Evolutionary conservation across 2,113 vertebrate species (phyloP).

Genomic region (Mastomys natalensis): DNA sequence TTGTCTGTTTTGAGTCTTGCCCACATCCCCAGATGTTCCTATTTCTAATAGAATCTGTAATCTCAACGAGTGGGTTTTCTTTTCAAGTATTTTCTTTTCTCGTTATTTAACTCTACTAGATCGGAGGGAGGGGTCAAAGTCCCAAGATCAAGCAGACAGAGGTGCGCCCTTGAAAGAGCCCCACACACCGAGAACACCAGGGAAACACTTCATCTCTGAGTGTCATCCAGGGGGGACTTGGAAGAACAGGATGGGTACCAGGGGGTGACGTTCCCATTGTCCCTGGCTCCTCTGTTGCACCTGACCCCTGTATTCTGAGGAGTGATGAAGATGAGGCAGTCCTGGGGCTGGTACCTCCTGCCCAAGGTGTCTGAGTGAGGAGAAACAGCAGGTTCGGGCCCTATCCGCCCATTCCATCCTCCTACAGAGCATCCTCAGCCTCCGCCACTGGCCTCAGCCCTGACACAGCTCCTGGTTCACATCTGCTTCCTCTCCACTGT

Average conservation of each 20-base stretch:
- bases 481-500: not conserved
- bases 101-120: not conserved
- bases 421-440: not conserved
- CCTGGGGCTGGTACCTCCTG: not conserved
- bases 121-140: not conserved
- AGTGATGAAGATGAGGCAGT: not conserved
- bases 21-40: not conserved
- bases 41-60: not conserved
- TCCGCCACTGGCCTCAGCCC: fast-evolving
- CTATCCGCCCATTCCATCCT: not conserved
- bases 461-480: not conserved
- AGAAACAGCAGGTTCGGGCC: not conserved
- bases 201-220: not conserved
- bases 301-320: not conserved
- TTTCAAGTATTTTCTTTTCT: not conserved
- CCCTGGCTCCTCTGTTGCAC: not conserved
- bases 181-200: too few relatives aligned
- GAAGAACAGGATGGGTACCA: not conserved
- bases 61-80: not conserved
- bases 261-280: not conserved
- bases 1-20: not conserved
- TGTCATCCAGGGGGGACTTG: not conserved
- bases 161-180: not conserved
- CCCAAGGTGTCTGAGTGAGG: not conserved
- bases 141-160: not conserved